Percentiles rank a stretch among this genome's conserved stretches.
Conservation (phyloP, 1,140 invertebrate species). For the Leptestheria dahalacensis region DNA sequence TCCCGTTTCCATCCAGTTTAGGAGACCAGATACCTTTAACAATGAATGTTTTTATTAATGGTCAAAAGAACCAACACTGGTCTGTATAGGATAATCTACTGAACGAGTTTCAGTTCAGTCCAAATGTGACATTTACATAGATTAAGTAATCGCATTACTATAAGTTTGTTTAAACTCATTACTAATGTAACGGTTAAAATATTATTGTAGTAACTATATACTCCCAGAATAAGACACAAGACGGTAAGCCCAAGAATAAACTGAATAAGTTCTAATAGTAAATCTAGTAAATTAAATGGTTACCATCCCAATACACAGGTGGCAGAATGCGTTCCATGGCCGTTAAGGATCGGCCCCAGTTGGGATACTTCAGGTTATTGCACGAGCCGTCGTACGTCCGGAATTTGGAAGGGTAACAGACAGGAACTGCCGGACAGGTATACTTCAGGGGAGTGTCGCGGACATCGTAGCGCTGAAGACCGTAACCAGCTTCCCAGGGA, state of each 20-base stretch:
- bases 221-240: no score
- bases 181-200: no score
- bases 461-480: constrained; percentile 12
- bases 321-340: constrained; percentile 63
- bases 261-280: neutral
- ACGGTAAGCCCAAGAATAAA: no score
- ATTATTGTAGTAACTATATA: no score
- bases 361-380: constrained; percentile 59
- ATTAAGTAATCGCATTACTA: no score
- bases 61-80: no score
- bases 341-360: constrained; percentile 54
- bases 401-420: constrained; percentile 34
- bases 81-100: no score
- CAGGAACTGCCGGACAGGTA: constrained; percentile 3
- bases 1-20: neutral
- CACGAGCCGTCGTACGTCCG: constrained; percentile 67
- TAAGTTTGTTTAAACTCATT: no score
- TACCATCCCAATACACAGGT: constrained; percentile 66
- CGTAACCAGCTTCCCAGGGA: constrained; percentile 11
- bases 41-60: no score
- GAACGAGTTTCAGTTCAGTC: no score
- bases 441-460: constrained; percentile 7
- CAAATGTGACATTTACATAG: no score
- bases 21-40: constrained; percentile 15
- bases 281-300: neutral